Base-by-base conservation (phyloP, 2,113 vertebrate genomes). In the Rafetus swinhoei region DNA sequence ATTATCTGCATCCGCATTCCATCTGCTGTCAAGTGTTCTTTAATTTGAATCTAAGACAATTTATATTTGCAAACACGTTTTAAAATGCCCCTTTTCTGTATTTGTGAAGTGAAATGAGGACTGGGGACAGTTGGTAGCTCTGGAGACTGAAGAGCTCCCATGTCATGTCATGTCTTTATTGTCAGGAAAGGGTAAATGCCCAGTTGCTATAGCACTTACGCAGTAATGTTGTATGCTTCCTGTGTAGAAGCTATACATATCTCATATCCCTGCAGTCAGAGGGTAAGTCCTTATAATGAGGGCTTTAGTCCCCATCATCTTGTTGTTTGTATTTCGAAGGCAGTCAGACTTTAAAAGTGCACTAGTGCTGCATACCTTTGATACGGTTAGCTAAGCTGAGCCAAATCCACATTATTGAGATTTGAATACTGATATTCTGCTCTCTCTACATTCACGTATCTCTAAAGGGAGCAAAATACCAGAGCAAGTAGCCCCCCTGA, bases 41-140 rank as follows among this genome's bases (percentile, higher is more conserved):
- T 87, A 77, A 86, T 93, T 84, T 96, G 82, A 89, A 94, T 32
- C 57, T 89, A 84, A 84, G 45, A 39, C 29, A 84, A 56, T 27
- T 90, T 81, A 22, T 90, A 59, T 69, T 85, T 90, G 92, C n/a
- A 60, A 15, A 77, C 22, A 60, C 27, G 85, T 85, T 60, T 55
- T 62, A 79, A 62, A 84, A 93, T 79, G 25, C 11, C 45, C 45
- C 32, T 91, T 84, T 92, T 32, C 52, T 80, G 77, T 92, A 80
- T 83, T 57, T 22, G 81, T 95, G 11, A 22, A 85, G 85, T 15
- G 21, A 4, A 39, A 77, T 90, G 90, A 77, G 56, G 29, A 54
- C 50, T 72, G 32, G 18, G 79, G 84, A 82, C 88, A 96, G 39
- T 69, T 81, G 76, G 69, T 27, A 88, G 25, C 27, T 27, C 25